Percentiles rank a stretch among this genome's conserved stretches.
These are phyloP conservation scores for Holothuria scabra DNA, from an alignment of 53 echinoderm and acorn worm species.

Conservation along the genomic window DNA sequence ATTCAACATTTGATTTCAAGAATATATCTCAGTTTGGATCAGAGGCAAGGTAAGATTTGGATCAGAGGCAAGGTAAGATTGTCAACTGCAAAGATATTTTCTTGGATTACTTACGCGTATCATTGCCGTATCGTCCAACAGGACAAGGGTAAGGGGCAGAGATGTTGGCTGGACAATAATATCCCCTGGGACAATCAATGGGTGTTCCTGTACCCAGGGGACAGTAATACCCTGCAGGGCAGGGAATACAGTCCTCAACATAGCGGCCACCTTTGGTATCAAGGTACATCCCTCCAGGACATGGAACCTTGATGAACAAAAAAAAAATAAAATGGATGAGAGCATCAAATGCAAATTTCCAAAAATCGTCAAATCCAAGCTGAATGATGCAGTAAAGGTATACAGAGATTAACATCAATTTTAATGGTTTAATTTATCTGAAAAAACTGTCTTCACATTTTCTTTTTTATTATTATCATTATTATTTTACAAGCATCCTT, in stretches of 20 bases:
- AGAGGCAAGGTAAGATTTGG: no score
- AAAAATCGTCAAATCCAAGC: background rate
- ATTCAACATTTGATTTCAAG: no score
- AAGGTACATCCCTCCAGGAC: constrained; percentile 85
- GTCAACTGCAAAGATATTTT: no score
- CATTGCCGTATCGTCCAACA: constrained; percentile 89
- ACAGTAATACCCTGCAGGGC: constrained; percentile 89
- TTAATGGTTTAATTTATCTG: no score
- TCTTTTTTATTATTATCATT: no score
- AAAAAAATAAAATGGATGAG: background rate
- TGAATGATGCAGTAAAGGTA: background rate
- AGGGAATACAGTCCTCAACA: constrained; percentile 80
- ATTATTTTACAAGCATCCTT: no score
- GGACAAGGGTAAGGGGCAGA: constrained; percentile 82
- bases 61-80: no score
- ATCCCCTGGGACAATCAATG: constrained; percentile 79
- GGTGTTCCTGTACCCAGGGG: constrained; percentile 78
- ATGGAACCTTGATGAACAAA: constrained; percentile 65
- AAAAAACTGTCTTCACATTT: no score
- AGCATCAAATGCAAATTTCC: no score
- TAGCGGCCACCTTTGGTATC: constrained; percentile 66
- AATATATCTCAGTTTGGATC: no score
- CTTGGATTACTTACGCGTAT: constrained; percentile 62
- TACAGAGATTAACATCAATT: background rate
- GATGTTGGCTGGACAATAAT: constrained; percentile 90